Conservation (phyloP, 2,113 vertebrate species). For the Herpailurus yagouaroundi region DNA sequence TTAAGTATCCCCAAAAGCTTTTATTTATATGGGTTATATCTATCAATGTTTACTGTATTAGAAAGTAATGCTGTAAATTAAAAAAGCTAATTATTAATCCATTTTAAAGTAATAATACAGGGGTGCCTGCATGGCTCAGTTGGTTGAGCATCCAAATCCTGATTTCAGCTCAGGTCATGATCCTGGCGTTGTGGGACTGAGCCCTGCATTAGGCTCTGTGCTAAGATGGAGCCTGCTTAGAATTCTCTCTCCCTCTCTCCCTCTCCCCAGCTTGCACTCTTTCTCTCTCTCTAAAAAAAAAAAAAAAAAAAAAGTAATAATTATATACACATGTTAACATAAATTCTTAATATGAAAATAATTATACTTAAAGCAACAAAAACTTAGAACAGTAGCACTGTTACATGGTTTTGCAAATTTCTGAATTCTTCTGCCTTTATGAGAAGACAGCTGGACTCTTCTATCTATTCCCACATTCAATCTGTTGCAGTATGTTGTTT, state of each 20-base stretch:
- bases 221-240: no score
- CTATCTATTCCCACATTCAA: background rate
- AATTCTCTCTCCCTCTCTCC: no score
- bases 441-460: background rate
- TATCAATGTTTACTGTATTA: background rate
- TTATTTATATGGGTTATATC: background rate
- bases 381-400: background rate
- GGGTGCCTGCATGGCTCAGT: no score
- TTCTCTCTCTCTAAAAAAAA: no score
- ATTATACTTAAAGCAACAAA: background rate
- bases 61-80: background rate
- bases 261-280: no score
- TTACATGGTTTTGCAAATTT: background rate
- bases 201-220: no score
- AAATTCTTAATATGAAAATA: background rate
- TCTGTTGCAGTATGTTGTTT: background rate
- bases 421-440: background rate
- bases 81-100: background rate
- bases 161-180: no score
- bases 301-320: background rate
- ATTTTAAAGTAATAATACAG: background rate
- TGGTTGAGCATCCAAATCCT: no score
- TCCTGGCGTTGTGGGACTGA: no score
- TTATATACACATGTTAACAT: background rate
- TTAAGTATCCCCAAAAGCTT: background rate